These are phyloP conservation scores for Ooceraea biroi DNA, from an alignment of 1,140 invertebrate genomes.

Conservation along the genomic window DNA sequence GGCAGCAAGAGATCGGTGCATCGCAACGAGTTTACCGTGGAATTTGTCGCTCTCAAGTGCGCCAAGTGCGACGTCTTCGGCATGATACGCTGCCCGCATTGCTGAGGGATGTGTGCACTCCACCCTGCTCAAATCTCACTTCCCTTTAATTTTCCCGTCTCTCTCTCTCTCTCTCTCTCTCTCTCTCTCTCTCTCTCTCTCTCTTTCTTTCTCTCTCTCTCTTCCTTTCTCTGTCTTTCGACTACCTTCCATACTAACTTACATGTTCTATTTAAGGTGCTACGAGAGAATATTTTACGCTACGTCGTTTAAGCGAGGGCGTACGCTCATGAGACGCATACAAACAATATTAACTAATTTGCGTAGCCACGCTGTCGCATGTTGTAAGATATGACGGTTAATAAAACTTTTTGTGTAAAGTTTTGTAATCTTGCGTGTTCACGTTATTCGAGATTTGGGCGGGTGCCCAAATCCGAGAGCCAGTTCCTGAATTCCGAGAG, in stretches of 20 bases:
- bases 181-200: no score
- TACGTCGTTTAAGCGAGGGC: slow-evolving; percentile 52
- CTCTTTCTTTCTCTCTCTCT: no score
- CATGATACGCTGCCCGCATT: slow-evolving; percentile 94
- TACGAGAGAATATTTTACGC: slow-evolving; percentile 67
- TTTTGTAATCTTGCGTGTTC: slow-evolving; percentile 68
- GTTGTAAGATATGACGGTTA: slow-evolving; percentile 73
- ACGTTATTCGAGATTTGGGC: not conserved
- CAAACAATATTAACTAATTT: slow-evolving; percentile 50
- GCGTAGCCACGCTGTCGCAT: slow-evolving; percentile 54
- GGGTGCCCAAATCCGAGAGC: not conserved
- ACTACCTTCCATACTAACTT: slow-evolving; percentile 25
- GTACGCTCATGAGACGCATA: slow-evolving; percentile 42
- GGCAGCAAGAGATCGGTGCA: slow-evolving; percentile 98
- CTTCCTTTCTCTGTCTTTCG: no score
- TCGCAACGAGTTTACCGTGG: slow-evolving; percentile 96
- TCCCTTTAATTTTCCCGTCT: not conserved
- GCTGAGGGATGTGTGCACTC: slow-evolving; percentile 43
- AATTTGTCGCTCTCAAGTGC: slow-evolving; percentile 97
- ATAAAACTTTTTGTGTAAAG: slow-evolving; percentile 75
- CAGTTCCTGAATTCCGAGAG: not conserved
- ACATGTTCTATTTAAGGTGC: slow-evolving; percentile 69
- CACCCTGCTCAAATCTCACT: slow-evolving; percentile 46
- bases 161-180: no score
- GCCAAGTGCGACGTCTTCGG: slow-evolving; percentile 98